Conservation (phyloP, 1,140 invertebrate genomes). For the Platyscapa corneri region DNA sequence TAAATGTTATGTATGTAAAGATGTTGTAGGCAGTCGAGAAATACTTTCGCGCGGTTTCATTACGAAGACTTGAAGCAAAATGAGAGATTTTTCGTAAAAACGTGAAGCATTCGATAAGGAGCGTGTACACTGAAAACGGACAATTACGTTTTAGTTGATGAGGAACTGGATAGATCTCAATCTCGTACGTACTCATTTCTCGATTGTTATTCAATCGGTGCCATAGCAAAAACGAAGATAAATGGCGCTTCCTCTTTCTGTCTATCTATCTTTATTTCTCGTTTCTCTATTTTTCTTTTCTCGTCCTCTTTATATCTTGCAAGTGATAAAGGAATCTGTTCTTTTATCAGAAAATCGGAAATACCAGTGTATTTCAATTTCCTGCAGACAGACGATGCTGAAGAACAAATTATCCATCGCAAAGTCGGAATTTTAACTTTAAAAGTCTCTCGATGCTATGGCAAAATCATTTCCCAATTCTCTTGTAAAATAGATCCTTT, state of each 20-base stretch:
- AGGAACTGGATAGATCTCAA: background rate
- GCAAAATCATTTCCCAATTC: background rate
- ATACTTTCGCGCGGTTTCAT: background rate
- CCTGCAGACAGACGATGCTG: background rate
- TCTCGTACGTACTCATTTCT: background rate
- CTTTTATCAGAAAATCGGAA: background rate
- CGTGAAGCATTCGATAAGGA: background rate
- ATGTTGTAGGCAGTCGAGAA: too few relatives aligned
- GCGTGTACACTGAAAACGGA: background rate
- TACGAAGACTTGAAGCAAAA: background rate
- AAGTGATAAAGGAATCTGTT: background rate
- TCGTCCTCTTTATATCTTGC: background rate
- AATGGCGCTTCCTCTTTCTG: background rate
- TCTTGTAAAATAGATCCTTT: background rate
- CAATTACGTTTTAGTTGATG: background rate
- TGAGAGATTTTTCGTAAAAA: too few relatives aligned
- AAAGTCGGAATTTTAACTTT: background rate
- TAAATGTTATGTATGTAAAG: too few relatives aligned
- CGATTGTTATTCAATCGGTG: background rate
- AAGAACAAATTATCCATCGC: background rate
- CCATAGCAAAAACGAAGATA: background rate
- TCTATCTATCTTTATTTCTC: background rate
- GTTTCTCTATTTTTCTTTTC: conserved; percentile 1
- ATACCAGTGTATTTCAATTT: background rate
- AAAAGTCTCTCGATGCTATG: background rate